phyloP scores from a whole-genome alignment of 2,888 invertebrate genomes.

The Mythimna albipuncta region DNA sequence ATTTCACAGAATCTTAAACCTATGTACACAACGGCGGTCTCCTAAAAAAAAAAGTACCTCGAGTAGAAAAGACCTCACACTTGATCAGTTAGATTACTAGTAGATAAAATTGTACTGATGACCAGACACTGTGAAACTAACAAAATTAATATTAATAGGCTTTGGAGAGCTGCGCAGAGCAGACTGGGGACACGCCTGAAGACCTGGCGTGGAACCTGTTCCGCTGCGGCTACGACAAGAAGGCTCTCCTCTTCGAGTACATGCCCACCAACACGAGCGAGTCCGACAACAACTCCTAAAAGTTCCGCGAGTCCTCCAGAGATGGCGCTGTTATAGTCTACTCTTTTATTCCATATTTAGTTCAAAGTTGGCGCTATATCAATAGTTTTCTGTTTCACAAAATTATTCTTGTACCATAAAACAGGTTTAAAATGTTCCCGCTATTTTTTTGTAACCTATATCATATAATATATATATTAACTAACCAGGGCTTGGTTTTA shows the following conservation, averaged over 20 bases:
- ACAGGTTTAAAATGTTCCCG: constrained; percentile 30
- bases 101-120: neutral
- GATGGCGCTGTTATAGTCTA: constrained; percentile 48
- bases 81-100: neutral
- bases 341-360: constrained; percentile 12
- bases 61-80: too few species aligned
- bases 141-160: constrained; percentile 66
- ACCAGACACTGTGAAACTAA: neutral
- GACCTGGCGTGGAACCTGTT: constrained; percentile 86
- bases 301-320: constrained; percentile 33
- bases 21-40: too few species aligned
- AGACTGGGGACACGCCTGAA: constrained; percentile 79
- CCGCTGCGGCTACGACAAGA: constrained; percentile 84
- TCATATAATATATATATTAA: constrained; percentile 47
- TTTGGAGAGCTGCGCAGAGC: constrained; percentile 81
- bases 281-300: constrained; percentile 64
- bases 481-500: constrained; percentile 36
- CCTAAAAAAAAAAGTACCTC: too few species aligned
- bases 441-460: constrained; percentile 37
- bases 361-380: constrained; percentile 34
- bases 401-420: constrained; percentile 29
- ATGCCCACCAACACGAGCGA: constrained; percentile 73
- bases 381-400: constrained; percentile 22
- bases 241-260: constrained; percentile 81
- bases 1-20: too few species aligned